Conservation (phyloP, 2,888 invertebrate genomes). For the Eupelmus urozonus region DNA sequence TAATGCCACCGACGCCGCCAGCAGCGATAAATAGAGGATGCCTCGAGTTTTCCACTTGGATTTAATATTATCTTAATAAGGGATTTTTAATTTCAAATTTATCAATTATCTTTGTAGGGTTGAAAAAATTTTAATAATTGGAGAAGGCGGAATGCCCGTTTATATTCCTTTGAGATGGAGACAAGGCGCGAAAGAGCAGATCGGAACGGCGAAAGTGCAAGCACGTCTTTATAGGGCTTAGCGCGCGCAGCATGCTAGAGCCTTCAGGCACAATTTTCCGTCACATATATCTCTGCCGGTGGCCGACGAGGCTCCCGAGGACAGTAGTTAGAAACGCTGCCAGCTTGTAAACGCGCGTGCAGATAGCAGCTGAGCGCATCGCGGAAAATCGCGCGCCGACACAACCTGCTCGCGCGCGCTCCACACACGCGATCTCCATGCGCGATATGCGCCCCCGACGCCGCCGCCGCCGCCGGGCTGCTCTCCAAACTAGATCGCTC, state of each 20-base stretch:
- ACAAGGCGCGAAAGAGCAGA: too few relatives aligned
- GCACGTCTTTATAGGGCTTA: background rate
- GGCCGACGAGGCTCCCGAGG: constrained; percentile 59
- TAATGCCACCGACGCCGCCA: too few relatives aligned
- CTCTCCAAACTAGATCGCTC: background rate
- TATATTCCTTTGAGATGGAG: too few relatives aligned
- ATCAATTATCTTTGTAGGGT: too few relatives aligned
- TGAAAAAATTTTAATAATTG: too few relatives aligned
- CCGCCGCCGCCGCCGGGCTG: constrained; percentile 44
- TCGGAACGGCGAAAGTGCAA: background rate
- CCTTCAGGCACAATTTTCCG: constrained; percentile 76
- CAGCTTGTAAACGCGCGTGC: constrained; percentile 75
- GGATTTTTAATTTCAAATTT: too few relatives aligned
- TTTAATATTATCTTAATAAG: too few relatives aligned
- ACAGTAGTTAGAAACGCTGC: constrained; percentile 76
- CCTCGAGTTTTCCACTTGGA: too few relatives aligned
- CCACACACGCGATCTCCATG: constrained; percentile 49
- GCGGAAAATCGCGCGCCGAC: constrained; percentile 63
- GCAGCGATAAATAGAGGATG: too few relatives aligned
- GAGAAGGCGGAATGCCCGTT: background rate
- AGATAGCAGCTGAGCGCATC: constrained; percentile 54
- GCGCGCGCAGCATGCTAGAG: constrained; percentile 50
- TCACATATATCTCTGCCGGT: constrained; percentile 74
- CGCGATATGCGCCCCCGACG: constrained; percentile 47
- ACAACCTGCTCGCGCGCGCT: background rate